Conservation (phyloP, 2,888 invertebrate species). For the Nemapogon koenigi region DNA sequence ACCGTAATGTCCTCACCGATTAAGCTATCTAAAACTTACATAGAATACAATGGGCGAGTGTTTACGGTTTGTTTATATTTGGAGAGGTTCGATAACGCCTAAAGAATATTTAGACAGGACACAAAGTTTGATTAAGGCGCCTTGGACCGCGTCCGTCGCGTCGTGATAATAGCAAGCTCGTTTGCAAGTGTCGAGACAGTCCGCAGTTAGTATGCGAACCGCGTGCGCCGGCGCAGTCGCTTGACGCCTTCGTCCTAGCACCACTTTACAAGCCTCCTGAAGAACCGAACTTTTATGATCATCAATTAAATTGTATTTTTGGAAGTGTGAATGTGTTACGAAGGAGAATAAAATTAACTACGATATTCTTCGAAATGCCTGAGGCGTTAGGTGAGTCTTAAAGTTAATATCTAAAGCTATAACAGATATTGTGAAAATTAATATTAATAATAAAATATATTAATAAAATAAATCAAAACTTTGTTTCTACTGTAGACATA, state of each 20-base stretch:
- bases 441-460: too few species aligned
- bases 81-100: slow-evolving; percentile 36
- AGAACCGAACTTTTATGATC: too few species aligned
- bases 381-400: slow-evolving; percentile 4
- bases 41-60: slow-evolving; percentile 33
- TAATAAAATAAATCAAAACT: too few species aligned
- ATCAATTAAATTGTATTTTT: too few species aligned
- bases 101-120: slow-evolving; percentile 39
- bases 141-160: slow-evolving; percentile 19
- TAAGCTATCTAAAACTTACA: slow-evolving; percentile 31
- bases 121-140: slow-evolving; percentile 42
- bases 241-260: slow-evolving; percentile 41
- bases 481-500: too few species aligned
- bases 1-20: slow-evolving; percentile 31
- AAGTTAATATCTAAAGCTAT: too few species aligned
- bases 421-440: too few species aligned
- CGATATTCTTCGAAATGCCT: too few species aligned
- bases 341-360: too few species aligned
- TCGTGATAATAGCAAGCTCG: slow-evolving; percentile 36
- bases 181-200: slow-evolving; percentile 27
- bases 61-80: slow-evolving; percentile 36
- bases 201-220: slow-evolving; percentile 54
- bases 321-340: too few species aligned
- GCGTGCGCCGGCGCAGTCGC: slow-evolving; percentile 45
- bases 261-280: too few species aligned